Conservation (phyloP, 2,888 invertebrate species). For the Creontiades dilutus region DNA sequence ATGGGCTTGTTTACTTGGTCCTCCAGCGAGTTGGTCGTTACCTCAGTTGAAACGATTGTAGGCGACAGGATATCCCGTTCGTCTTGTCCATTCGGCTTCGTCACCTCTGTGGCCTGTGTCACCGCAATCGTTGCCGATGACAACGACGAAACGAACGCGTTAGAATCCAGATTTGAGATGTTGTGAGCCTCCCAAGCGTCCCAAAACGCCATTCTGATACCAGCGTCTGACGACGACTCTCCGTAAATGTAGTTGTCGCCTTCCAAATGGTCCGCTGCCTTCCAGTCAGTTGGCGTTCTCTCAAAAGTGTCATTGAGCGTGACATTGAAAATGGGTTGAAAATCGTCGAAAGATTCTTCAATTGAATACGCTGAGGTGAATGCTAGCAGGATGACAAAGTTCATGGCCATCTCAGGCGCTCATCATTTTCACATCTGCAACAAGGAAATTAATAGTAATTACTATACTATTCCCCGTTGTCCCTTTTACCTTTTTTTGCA, state of each 20-base stretch:
- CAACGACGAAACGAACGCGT: slow-evolving; percentile 7
- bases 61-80: slow-evolving; percentile 6
- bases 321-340: not conserved
- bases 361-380: slow-evolving; percentile 43
- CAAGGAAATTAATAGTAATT: slow-evolving; percentile 15
- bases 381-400: slow-evolving; percentile 54
- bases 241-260: not conserved
- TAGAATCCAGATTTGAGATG: slow-evolving; percentile 38
- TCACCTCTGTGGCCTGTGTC: slow-evolving; percentile 43
- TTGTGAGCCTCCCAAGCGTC: slow-evolving; percentile 51
- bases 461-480: no score
- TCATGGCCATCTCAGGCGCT: slow-evolving; percentile 64
- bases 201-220: slow-evolving; percentile 23
- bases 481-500: no score
- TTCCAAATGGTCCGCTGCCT: not conserved
- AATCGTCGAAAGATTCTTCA: slow-evolving; percentile 35
- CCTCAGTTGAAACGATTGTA: not conserved
- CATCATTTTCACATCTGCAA: slow-evolving; percentile 62
- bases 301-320: not conserved
- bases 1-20: slow-evolving; percentile 56
- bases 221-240: not conserved
- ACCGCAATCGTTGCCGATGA: slow-evolving; percentile 41
- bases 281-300: not conserved
- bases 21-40: slow-evolving; percentile 31
- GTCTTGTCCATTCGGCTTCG: not conserved